A percentile compares a stretch with the other conserved stretches of the same genome.
phyloP scores from a whole-genome alignment of 2,113 vertebrate genomes.

The Nycticorax nycticorax region DNA sequence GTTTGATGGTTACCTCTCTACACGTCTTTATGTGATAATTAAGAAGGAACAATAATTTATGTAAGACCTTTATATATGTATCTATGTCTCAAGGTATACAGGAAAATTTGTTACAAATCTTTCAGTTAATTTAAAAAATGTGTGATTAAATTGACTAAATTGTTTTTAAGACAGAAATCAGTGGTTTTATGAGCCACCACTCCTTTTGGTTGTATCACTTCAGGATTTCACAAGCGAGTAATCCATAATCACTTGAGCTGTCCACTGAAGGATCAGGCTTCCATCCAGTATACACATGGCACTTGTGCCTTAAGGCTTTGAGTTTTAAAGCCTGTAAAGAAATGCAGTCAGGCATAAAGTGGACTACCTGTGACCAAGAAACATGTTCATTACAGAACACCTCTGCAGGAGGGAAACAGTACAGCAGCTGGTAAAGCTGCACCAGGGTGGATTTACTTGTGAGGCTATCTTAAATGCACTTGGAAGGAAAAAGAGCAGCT shows the following conservation, averaged over 20 bases:
- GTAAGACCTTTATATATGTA: neutral
- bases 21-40: neutral
- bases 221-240: slow-evolving; percentile 19
- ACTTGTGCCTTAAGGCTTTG: slow-evolving; percentile 19
- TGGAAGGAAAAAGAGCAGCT: slow-evolving; percentile 5
- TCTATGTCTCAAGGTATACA: neutral
- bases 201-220: neutral
- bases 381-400: slow-evolving; percentile 6
- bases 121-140: neutral
- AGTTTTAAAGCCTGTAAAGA: slow-evolving; percentile 21
- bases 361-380: slow-evolving; percentile 23
- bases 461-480: neutral
- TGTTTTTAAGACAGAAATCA: neutral
- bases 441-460: neutral
- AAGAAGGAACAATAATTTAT: neutral
- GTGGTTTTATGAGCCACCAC: neutral
- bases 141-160: neutral
- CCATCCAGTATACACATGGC: neutral
- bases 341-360: slow-evolving; percentile 19
- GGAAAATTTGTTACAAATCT: neutral
- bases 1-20: neutral
- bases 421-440: neutral
- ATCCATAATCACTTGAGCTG: slow-evolving; percentile 1
- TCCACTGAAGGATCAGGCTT: slow-evolving; percentile 22
- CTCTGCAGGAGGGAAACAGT: slow-evolving; percentile 20